Base-by-base conservation (phyloP, 2,113 vertebrate genomes). In the Eolophus roseicapilla region DNA sequence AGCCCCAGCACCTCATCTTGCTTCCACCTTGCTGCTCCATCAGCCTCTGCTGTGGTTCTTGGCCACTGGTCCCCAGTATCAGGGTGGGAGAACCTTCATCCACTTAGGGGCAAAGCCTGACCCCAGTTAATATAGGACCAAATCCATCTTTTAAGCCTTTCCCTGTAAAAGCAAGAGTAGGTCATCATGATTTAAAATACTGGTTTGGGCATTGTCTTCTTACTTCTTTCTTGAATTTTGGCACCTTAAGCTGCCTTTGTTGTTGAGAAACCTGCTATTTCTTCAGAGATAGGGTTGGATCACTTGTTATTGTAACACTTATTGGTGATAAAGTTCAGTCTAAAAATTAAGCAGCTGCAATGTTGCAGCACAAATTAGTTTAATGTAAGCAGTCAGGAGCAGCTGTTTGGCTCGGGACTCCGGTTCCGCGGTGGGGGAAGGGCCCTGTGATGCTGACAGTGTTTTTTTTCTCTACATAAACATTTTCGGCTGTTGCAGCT, bases 361-460 rank as follows among this genome's bases (percentile, higher is more conserved):
- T 98, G 98, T 98, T 98, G 98, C 98, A 98, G 98, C 98, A 98
- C 98, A 98, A 98, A 98, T 98, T 97, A 98, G 98, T 98, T 98
- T 98, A 98, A 98, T 98, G 98, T 98, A 98, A 98, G 98, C 98
- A 98, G 98, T 98, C 97, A 97, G 98, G 98, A 98, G 98, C 98
- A 98, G 98, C 98, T 98, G 98, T 98, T 98, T 98, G 98, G 98
- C 98, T 98, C 95, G 17, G 97, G 98, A 98, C 98, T 98, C 90
- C 31, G 46, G 96, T 98, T 97, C 95, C 92, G 95, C 63, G 53
- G 97, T 98, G 97, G 98, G 98, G 98, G 98, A 98, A 98, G 98
- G 98, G 98, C 83, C 64, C 93, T 95, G 97, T 94, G 98, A 98
- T 93, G 97, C 97, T 98, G 97, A 98, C 98, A 97, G 97, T 97